Conservation (phyloP, 2,888 invertebrate species). For the Elmis aenea region DNA sequence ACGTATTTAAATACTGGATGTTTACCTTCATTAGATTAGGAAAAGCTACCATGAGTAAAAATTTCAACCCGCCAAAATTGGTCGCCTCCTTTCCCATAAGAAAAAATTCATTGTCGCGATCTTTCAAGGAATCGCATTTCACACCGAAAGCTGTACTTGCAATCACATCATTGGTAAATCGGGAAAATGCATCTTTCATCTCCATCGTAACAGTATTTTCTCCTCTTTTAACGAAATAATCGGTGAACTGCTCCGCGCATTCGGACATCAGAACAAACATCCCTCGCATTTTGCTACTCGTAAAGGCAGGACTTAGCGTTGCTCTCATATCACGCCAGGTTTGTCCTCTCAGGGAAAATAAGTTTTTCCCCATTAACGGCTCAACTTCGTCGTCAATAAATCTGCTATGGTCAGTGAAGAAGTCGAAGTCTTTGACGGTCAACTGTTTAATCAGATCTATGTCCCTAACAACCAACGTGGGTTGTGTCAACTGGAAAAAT, state of each 20-base stretch:
- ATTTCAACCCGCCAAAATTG: not conserved
- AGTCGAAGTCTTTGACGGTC: not conserved
- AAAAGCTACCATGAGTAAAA: too few relatives aligned
- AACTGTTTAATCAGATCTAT: not conserved
- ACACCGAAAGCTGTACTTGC: not conserved
- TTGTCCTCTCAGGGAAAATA: not conserved
- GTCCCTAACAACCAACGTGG: not conserved
- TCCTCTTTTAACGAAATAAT: not conserved
- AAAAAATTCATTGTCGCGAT: not conserved
- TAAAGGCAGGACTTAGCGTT: not conserved
- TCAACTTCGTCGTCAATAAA: not conserved
- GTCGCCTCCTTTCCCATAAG: not conserved
- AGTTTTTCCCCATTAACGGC: not conserved
- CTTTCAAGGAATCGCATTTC: not conserved
- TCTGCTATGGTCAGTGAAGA: not conserved
- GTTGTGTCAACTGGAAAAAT: not conserved
- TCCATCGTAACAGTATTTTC: not conserved
- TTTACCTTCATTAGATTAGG: not conserved
- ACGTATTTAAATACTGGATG: not conserved
- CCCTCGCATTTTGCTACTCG: not conserved
- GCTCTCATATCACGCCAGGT: not conserved
- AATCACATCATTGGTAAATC: not conserved
- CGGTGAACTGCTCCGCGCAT: not conserved
- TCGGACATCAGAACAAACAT: not conserved
- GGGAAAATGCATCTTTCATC: not conserved